Conservation (phyloP, 2,113 vertebrate species). For the Thunnus maccoyii region DNA sequence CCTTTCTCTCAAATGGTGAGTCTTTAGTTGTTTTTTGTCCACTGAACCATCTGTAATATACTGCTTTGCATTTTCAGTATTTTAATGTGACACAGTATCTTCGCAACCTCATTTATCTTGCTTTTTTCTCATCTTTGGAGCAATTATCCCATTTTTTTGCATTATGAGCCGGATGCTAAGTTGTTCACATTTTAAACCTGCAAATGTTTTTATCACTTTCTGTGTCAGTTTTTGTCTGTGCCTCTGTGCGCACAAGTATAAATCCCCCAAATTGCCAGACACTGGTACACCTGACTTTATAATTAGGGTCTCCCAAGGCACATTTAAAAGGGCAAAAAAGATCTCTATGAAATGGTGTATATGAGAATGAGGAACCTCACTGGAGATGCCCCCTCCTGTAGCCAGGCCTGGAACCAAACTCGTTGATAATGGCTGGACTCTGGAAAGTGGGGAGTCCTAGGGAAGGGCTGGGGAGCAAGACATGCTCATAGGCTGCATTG, state of each 20-base stretch:
- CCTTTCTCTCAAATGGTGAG: neutral
- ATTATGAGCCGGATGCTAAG: neutral
- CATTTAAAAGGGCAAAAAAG: neutral
- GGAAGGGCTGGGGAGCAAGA: neutral
- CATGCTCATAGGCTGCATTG: neutral
- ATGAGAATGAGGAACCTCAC: neutral
- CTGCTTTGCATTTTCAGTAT: neutral
- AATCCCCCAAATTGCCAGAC: neutral
- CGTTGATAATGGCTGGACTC: too few relatives aligned
- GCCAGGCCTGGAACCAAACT: neutral
- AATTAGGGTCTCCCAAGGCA: neutral
- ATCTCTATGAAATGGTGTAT: neutral
- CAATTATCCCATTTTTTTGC: neutral
- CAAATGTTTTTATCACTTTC: neutral
- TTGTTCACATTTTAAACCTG: neutral
- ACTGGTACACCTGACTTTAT: too few relatives aligned
- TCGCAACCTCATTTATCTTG: neutral
- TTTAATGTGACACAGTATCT: neutral
- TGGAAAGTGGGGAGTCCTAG: too few relatives aligned
- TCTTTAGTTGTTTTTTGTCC: constrained; percentile 7
- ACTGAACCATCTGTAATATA: neutral
- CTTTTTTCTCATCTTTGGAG: neutral
- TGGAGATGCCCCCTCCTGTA: neutral
- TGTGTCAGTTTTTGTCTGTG: neutral
- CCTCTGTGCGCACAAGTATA: neutral